phyloP scores from a whole-genome alignment of 2,888 invertebrate species.

The Synanthedon myopaeformis region DNA sequence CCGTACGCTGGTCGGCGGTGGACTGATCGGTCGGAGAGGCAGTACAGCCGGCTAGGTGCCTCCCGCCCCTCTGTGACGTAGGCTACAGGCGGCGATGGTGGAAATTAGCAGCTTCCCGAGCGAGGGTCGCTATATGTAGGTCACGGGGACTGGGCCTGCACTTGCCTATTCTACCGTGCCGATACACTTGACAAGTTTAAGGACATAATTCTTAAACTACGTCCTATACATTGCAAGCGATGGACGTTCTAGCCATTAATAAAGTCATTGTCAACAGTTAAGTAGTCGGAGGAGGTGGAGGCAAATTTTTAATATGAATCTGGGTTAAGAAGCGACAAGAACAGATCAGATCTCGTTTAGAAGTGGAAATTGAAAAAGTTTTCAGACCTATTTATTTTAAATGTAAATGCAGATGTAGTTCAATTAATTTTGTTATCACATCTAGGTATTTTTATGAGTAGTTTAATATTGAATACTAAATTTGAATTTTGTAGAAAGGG shows the following conservation, averaged over 20 bases:
- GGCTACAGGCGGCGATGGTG: constrained; percentile 53
- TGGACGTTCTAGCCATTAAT: not conserved
- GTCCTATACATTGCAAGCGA: not conserved
- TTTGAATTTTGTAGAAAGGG: no score
- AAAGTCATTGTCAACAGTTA: not conserved
- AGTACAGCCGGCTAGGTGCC: constrained; percentile 35
- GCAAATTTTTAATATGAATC: not conserved
- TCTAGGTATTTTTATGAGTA: no score
- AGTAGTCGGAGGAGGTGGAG: not conserved
- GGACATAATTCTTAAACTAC: constrained; percentile 57
- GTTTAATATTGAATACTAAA: no score
- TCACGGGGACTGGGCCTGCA: constrained; percentile 68
- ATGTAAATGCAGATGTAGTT: not conserved
- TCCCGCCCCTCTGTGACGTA: constrained; percentile 51
- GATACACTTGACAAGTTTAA: constrained; percentile 66
- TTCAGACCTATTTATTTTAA: not conserved
- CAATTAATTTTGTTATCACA: not conserved
- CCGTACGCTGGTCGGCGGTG: constrained; percentile 49
- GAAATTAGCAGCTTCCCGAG: constrained; percentile 70
- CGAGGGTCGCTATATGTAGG: constrained; percentile 67
- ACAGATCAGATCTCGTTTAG: not conserved
- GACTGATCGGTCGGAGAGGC: constrained; percentile 49
- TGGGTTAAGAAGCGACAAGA: not conserved
- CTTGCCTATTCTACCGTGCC: constrained; percentile 60
- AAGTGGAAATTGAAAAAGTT: not conserved